Percentiles rank a stretch among this genome's conserved stretches.
Conservation (phyloP, 1,140 invertebrate genomes). For the Heliothis virescens region DNA sequence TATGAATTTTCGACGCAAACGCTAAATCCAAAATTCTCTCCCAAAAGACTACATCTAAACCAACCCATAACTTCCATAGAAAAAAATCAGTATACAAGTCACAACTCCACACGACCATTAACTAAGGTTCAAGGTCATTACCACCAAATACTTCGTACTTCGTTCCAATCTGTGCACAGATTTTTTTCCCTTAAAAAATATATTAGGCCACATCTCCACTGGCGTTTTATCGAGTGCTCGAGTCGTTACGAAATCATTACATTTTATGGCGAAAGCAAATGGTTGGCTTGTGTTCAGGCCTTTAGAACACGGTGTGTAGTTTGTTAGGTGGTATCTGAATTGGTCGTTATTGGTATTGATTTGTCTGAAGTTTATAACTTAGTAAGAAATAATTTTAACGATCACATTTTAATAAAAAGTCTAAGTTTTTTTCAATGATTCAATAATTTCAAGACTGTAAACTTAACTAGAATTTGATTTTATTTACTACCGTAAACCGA, state of each 20-base stretch:
- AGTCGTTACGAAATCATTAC: conserved; percentile 17
- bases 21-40: too few relatives aligned
- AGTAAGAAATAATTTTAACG: too few relatives aligned
- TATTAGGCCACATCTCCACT: conserved; percentile 17
- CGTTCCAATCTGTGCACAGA: background rate
- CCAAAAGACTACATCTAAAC: background rate
- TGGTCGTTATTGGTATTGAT: too few relatives aligned
- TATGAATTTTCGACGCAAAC: too few relatives aligned
- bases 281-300: background rate
- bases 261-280: conserved; percentile 3
- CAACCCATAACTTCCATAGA: background rate
- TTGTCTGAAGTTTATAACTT: too few relatives aligned
- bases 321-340: background rate
- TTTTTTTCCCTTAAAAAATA: conserved; percentile 1
- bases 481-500: too few relatives aligned
- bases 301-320: background rate
- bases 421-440: too few relatives aligned
- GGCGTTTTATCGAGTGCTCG: conserved; percentile 8
- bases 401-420: too few relatives aligned
- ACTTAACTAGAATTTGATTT: too few relatives aligned
- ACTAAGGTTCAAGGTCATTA: background rate
- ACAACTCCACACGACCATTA: background rate
- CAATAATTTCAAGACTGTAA: too few relatives aligned
- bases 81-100: background rate
- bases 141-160: background rate